phyloP scores from a whole-genome alignment of 2,888 invertebrate species.

The Agrypnus murinus region DNA sequence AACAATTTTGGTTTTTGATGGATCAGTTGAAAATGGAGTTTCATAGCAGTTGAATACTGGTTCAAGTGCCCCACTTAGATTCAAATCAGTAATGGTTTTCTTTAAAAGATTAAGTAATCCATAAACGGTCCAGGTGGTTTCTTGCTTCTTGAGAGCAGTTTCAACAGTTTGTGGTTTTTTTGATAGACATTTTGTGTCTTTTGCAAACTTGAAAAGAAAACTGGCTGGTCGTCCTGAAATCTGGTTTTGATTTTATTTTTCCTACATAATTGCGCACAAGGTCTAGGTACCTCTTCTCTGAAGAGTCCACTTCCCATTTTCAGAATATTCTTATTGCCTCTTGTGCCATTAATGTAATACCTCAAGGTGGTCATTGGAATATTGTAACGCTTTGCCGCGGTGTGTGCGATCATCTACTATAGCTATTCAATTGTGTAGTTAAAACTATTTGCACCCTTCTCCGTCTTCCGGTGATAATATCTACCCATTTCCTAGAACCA shows the following conservation, averaged over 20 bases:
- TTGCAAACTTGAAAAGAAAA: slow-evolving; percentile 57
- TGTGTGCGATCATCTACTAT: too few relatives aligned
- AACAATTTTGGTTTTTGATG: too few relatives aligned
- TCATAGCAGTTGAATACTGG: slow-evolving; percentile 57
- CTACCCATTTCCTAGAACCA: too few relatives aligned
- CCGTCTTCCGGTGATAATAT: too few relatives aligned
- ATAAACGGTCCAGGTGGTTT: slow-evolving; percentile 57
- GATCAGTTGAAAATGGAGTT: slow-evolving; percentile 40
- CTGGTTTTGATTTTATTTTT: slow-evolving; percentile 56
- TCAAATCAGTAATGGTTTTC: slow-evolving; percentile 37
- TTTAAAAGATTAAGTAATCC: slow-evolving; percentile 49
- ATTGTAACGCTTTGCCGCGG: slow-evolving; percentile 5
- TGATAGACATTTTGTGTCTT: slow-evolving; percentile 60
- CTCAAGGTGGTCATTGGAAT: too few relatives aligned
- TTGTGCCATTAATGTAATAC: slow-evolving; percentile 7
- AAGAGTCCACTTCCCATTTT: slow-evolving; percentile 52
- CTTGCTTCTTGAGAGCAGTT: slow-evolving; percentile 59
- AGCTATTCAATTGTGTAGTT: too few relatives aligned
- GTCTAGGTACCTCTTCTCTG: slow-evolving; percentile 55
- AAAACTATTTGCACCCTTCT: neutral
- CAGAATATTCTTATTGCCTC: slow-evolving; percentile 4
- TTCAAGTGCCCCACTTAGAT: slow-evolving; percentile 47
- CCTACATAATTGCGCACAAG: slow-evolving; percentile 53
- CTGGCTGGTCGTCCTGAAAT: too few relatives aligned
- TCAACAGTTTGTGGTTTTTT: slow-evolving; percentile 65